Conservation (phyloP, 1,140 invertebrate species). For the Teleopsis dalmanni region DNA sequence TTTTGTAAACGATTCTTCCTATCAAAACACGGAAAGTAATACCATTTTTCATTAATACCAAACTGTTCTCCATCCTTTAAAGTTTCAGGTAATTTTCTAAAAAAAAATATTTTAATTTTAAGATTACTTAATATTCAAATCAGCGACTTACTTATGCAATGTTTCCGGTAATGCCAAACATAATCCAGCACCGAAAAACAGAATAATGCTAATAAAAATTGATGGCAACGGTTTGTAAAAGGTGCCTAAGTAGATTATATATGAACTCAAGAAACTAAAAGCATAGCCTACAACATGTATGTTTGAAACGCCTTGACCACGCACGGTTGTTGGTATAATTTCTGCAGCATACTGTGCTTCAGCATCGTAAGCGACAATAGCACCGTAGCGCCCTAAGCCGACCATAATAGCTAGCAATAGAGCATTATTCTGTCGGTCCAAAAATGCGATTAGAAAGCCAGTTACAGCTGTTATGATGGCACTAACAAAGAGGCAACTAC, state of each 20-base stretch:
- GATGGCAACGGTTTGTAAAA: slow-evolving; percentile 49
- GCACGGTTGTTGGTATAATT: slow-evolving; percentile 56
- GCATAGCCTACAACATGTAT: slow-evolving; percentile 52
- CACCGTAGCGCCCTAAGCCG: slow-evolving; percentile 52
- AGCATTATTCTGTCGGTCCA: slow-evolving; percentile 17
- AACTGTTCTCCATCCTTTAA: slow-evolving; percentile 54
- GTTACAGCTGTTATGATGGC: slow-evolving; percentile 46
- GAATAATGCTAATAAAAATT: slow-evolving; percentile 48
- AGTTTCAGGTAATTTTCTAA: slow-evolving; percentile 49
- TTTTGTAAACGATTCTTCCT: slow-evolving; percentile 26
- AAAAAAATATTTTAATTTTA: slow-evolving; percentile 4
- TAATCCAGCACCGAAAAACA: slow-evolving; percentile 48
- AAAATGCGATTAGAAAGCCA: slow-evolving; percentile 36
- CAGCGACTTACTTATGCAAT: slow-evolving; percentile 40
- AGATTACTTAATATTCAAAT: neutral
- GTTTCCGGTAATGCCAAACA: slow-evolving; percentile 56
- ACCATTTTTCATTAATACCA: slow-evolving; percentile 47
- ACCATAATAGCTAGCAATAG: slow-evolving; percentile 30
- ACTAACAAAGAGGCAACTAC: slow-evolving; percentile 47
- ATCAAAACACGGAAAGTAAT: slow-evolving; percentile 32
- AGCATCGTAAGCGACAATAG: slow-evolving; percentile 57
- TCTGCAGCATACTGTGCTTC: slow-evolving; percentile 59
- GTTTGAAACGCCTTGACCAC: slow-evolving; percentile 50
- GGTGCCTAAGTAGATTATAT: slow-evolving; percentile 41
- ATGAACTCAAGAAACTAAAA: slow-evolving; percentile 37